Evolutionary conservation across 2,797 vertebrate genomes (phyloP).

Genomic region (Sebastes taczanowskii): DNA sequence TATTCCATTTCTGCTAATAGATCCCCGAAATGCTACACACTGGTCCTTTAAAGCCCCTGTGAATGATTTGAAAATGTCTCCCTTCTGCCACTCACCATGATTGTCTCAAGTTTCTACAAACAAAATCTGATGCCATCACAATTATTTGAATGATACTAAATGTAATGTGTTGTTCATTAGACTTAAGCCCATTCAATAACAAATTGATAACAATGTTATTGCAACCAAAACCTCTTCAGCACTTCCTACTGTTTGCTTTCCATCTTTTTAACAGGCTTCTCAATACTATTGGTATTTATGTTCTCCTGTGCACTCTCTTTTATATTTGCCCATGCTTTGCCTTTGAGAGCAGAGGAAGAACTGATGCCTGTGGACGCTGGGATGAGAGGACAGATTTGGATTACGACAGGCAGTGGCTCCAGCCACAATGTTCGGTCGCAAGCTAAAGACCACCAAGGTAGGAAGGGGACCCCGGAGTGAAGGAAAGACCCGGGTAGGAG

Average conservation of each 20-base stretch:
- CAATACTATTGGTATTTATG: conserved; percentile 11
- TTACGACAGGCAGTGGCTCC: not conserved
- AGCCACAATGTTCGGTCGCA: conserved; percentile 42
- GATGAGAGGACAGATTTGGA: conserved; percentile 4
- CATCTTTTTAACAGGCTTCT: not conserved
- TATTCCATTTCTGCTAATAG: too few species aligned
- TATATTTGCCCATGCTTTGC: conserved; percentile 23
- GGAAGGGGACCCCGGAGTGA: conserved; percentile 48
- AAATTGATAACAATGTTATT: not conserved
- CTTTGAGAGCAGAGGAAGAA: conserved; percentile 22
- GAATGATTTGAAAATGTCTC: not conserved
- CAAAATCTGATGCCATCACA: not conserved
- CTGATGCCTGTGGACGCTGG: conserved; percentile 35
- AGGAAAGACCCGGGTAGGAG: conserved; percentile 15
- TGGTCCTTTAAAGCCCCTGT: not conserved
- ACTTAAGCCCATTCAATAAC: not conserved
- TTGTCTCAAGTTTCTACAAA: not conserved
- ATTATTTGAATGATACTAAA: not conserved
- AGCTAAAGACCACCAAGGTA: conserved; percentile 48
- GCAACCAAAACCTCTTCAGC: not conserved
- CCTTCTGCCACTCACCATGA: not conserved
- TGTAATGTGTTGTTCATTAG: not conserved
- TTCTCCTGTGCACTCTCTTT: not conserved
- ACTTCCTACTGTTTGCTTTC: not conserved
- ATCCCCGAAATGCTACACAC: too few species aligned